phyloP scores from a whole-genome alignment of 2,888 invertebrate genomes.

The Deilephila elpenor region DNA sequence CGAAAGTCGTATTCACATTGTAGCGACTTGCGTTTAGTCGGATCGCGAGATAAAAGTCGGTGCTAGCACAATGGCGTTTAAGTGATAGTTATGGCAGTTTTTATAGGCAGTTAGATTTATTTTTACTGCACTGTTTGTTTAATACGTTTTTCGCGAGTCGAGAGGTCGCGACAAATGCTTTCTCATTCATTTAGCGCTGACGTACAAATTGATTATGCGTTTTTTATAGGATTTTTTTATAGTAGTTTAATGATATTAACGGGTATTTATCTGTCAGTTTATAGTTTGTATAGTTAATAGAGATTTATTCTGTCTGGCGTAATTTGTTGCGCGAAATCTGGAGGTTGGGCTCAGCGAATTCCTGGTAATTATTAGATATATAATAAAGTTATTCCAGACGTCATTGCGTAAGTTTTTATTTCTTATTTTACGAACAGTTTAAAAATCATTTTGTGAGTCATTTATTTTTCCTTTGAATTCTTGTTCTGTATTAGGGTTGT shows the following conservation, averaged over 20 bases:
- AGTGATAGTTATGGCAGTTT: constrained; percentile 85
- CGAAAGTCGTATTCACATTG: constrained; percentile 58
- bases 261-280: constrained; percentile 49
- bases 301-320: constrained; percentile 41
- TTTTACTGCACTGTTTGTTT: constrained; percentile 84
- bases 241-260: constrained; percentile 51
- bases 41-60: constrained; percentile 69
- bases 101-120: constrained; percentile 85
- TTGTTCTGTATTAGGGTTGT: neutral
- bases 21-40: constrained; percentile 64
- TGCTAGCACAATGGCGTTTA: constrained; percentile 77
- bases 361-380: neutral
- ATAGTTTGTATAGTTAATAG: constrained; percentile 45
- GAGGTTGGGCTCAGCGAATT: neutral
- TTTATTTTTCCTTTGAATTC: neutral
- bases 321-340: constrained; percentile 26
- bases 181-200: constrained; percentile 65
- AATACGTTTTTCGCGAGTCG: constrained; percentile 78
- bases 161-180: constrained; percentile 73
- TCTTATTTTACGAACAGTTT: too few species aligned
- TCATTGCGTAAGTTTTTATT: neutral
- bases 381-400: neutral
- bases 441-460: too few species aligned
- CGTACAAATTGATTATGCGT: constrained; percentile 52
- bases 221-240: constrained; percentile 47